Conservation (phyloP, 2,888 invertebrate genomes). For the Conchocele bisecta region DNA sequence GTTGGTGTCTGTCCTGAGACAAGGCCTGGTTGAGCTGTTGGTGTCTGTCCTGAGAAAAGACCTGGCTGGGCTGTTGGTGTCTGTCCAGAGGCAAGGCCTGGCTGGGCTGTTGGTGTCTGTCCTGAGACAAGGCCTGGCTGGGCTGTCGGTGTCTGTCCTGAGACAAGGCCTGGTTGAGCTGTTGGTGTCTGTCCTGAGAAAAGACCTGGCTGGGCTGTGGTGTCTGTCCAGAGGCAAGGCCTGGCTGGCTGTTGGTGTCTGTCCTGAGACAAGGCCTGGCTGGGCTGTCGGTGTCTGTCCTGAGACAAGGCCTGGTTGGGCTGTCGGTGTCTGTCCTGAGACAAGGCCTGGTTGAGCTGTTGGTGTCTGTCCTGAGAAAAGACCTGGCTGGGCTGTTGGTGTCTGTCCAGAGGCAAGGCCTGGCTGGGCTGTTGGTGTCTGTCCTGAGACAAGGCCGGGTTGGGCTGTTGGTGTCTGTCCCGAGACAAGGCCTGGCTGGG, state of each 20-base stretch:
- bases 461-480: neutral
- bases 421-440: conserved; percentile 4
- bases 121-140: conserved; percentile 14
- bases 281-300: conserved; percentile 34
- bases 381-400: conserved; percentile 5
- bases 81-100: neutral
- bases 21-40: conserved; percentile 31
- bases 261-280: conserved; percentile 11
- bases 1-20: conserved; percentile 5
- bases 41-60: conserved; percentile 24
- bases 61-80: conserved; percentile 41
- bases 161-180: conserved; percentile 16
- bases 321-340: neutral
- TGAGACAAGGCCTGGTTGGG: neutral
- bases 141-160: conserved; percentile 37
- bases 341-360: conserved; percentile 13
- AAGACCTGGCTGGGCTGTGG: conserved; percentile 39
- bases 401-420: neutral
- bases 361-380: conserved; percentile 12
- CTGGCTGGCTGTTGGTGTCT: conserved; percentile 37
- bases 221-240: conserved; percentile 6
- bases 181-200: conserved; percentile 33
- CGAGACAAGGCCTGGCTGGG: neutral
- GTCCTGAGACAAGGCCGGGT: neutral
- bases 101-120: conserved; percentile 16